Evolutionary conservation across 2,113 vertebrate species (phyloP).

Genomic region (Periophthalmodon schlosseri): DNA sequence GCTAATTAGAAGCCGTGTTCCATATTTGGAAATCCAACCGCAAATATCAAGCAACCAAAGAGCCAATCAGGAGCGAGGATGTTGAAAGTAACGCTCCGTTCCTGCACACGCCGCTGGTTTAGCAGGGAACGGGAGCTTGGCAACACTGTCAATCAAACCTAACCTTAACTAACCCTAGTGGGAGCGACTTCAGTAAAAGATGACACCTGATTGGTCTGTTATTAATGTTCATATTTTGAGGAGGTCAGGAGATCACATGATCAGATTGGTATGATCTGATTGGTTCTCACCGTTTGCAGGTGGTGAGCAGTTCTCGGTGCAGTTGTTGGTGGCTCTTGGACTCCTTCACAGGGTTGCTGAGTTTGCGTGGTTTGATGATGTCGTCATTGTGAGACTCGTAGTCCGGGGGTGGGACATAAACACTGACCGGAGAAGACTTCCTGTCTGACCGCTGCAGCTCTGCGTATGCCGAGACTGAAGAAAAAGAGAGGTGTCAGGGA

Average conservation of each 20-base stretch:
- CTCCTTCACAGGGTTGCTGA: constrained; percentile 56
- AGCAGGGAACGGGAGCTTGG: no score
- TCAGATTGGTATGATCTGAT: neutral
- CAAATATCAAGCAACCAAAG: no score
- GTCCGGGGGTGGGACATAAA: constrained; percentile 30
- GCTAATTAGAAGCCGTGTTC: no score
- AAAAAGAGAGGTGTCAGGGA: neutral
- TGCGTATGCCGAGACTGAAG: constrained; percentile 40
- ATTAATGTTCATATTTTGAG: no score
- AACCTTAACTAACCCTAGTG: no score
- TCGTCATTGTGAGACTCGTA: constrained; percentile 38
- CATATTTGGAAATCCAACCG: no score
- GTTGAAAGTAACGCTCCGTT: no score
- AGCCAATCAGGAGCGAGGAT: no score
- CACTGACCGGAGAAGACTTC: constrained; percentile 19
- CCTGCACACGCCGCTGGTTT: no score
- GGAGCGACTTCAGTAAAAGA: no score
- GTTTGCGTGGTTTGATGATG: constrained; percentile 56
- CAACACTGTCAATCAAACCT: no score
- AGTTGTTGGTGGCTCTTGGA: constrained; percentile 66
- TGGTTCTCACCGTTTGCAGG: constrained; percentile 50
- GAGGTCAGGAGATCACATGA: neutral
- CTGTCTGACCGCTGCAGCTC: constrained; percentile 35
- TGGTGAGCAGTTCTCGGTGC: constrained; percentile 63
- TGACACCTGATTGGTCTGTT: no score